Conservation (phyloP, 2,797 vertebrate genomes). For the Okamejei kenojei region DNA sequence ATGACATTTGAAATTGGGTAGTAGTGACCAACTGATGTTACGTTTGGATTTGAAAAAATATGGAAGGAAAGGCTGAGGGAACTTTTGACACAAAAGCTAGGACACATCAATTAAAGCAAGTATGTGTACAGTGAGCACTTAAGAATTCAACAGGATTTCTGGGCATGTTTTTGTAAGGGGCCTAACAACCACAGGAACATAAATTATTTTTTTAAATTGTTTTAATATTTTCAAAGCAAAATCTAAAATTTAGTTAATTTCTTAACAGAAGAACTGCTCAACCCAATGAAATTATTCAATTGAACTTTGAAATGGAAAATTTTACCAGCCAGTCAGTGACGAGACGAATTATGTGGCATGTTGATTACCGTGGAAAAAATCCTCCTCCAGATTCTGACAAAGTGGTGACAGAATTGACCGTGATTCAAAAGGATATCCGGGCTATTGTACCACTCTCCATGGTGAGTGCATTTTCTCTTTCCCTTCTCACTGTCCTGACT, state of each 20-base stretch:
- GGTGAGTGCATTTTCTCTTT: conserved; percentile 58
- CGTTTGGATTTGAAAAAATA: not conserved
- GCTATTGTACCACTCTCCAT: conserved; percentile 93
- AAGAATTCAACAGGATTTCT: not conserved
- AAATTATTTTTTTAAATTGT: not conserved
- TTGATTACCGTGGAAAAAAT: conserved; percentile 82
- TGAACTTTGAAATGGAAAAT: conserved; percentile 98
- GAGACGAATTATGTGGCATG: conserved; percentile 95
- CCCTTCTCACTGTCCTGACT: not conserved
- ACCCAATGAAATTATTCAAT: conserved; percentile 84
- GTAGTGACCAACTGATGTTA: not conserved
- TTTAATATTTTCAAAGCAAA: not conserved
- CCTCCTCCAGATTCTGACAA: conserved; percentile 81
- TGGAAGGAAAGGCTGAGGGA: not conserved
- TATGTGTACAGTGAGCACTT: not conserved
- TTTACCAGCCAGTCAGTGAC: conserved; percentile 98
- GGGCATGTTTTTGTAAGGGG: no score
- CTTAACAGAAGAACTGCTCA: conserved; percentile 16
- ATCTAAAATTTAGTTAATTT: conserved; percentile 15
- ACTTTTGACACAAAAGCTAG: not conserved
- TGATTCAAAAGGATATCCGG: conserved; percentile 90
- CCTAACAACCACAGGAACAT: not conserved
- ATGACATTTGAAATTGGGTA: no score
- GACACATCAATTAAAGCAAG: not conserved
- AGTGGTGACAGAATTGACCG: conserved; percentile 88